Conservation (phyloP, 2,113 vertebrate genomes). For the Pelobates fuscus region DNA sequence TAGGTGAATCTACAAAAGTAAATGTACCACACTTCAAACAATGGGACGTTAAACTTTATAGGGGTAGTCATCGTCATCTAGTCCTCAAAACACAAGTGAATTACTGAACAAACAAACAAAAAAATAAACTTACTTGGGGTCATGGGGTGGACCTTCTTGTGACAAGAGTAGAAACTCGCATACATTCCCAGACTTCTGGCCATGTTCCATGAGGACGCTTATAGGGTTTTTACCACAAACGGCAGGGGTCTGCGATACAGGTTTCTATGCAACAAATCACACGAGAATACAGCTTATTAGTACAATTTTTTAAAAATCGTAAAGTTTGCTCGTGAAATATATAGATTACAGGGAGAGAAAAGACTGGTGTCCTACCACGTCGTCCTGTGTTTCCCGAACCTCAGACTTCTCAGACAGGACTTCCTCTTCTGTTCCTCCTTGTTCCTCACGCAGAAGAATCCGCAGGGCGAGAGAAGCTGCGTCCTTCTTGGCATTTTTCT, state of each 20-base stretch:
- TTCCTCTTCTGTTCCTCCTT: slow-evolving; percentile 41
- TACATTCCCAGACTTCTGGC: slow-evolving; percentile 83
- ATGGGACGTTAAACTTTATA: no score
- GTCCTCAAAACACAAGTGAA: no score
- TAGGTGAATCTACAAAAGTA: slow-evolving; percentile 82
- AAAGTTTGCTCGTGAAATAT: no score
- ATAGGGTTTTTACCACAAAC: slow-evolving; percentile 88
- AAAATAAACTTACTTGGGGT: slow-evolving; percentile 87
- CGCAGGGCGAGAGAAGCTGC: slow-evolving; percentile 84
- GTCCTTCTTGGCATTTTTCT: slow-evolving; percentile 93
- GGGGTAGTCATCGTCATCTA: no score
- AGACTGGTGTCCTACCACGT: slow-evolving; percentile 47
- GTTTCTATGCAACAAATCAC: slow-evolving; percentile 53
- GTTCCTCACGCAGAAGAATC: slow-evolving; percentile 76
- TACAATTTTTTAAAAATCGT: no score
- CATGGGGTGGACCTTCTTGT: slow-evolving; percentile 91
- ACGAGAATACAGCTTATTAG: no score
- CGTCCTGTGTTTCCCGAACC: not conserved
- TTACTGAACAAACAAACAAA: no score
- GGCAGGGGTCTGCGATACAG: slow-evolving; percentile 51
- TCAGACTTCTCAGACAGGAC: not conserved
- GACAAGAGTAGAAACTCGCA: slow-evolving; percentile 88
- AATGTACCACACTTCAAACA: not conserved
- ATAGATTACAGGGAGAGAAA: not conserved
- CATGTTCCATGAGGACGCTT: slow-evolving; percentile 88